Conservation (phyloP, 2,888 invertebrate species). For the Priocnemis perturbator region DNA sequence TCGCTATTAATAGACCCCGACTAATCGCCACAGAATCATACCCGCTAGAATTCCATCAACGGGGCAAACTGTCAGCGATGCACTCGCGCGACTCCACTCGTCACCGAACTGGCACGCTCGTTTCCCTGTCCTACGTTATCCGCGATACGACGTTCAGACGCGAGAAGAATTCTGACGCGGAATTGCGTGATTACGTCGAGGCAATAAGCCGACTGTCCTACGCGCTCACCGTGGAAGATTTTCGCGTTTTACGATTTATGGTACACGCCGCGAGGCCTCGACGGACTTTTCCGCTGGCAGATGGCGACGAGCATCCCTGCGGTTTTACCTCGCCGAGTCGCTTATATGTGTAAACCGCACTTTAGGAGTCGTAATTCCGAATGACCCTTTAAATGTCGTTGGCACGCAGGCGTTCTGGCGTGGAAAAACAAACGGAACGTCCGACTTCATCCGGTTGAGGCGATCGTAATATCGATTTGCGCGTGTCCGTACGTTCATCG, state of each 20-base stretch:
- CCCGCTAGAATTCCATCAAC: no score
- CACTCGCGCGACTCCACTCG: no score
- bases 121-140: no score
- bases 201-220: no score
- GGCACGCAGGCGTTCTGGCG: background rate
- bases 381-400: background rate
- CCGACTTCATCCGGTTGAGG: no score
- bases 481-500: background rate
- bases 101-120: no score
- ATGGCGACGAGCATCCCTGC: slow-evolving; percentile 19
- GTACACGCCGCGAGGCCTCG: slow-evolving; percentile 3
- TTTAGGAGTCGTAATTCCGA: slow-evolving; percentile 13
- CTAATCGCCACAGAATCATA: no score
- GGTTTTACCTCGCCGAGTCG: slow-evolving; percentile 21
- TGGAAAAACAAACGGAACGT: background rate
- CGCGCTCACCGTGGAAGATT: slow-evolving; percentile 7
- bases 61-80: background rate
- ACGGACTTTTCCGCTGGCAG: slow-evolving; percentile 21
- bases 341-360: slow-evolving; percentile 14
- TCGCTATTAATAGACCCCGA: slow-evolving; percentile 1
- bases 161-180: no score
- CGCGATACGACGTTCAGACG: no score
- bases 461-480: background rate
- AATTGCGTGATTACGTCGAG: no score
- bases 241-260: slow-evolving; percentile 16